phyloP scores from a whole-genome alignment of 2,113 vertebrate species.

The Crotalus tigris region DNA sequence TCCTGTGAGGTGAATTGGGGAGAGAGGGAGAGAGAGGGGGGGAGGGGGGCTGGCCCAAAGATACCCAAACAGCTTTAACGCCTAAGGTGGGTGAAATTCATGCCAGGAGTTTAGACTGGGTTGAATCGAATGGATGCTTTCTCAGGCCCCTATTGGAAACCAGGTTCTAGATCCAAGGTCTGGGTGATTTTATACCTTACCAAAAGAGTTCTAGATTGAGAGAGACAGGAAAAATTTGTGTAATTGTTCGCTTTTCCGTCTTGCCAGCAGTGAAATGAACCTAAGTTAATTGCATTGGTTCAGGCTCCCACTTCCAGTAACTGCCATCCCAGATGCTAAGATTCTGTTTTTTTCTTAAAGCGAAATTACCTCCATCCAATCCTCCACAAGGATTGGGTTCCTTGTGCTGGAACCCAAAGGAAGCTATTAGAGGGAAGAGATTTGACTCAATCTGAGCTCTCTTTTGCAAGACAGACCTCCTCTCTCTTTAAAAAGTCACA shows the following conservation, averaged over 20 bases:
- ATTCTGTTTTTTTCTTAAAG: background rate
- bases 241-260: background rate
- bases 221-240: background rate
- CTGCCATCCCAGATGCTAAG: background rate
- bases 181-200: background rate
- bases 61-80: too few relatives aligned
- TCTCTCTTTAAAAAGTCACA: background rate
- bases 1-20: too few relatives aligned
- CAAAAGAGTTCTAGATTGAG: background rate
- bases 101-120: background rate
- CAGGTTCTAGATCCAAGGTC: background rate
- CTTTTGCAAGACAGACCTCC: too few relatives aligned
- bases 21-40: too few relatives aligned
- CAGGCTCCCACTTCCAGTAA: background rate
- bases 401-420: too few relatives aligned
- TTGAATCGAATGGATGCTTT: background rate
- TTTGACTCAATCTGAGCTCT: background rate
- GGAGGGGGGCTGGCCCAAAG: too few relatives aligned
- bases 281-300: background rate
- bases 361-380: background rate
- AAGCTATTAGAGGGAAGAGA: background rate
- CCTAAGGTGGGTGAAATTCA: background rate
- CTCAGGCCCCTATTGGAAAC: background rate
- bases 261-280: background rate
- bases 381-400: background rate